Base-by-base conservation (phyloP, 1,140 invertebrate genomes). In the Lithobius niger region DNA sequence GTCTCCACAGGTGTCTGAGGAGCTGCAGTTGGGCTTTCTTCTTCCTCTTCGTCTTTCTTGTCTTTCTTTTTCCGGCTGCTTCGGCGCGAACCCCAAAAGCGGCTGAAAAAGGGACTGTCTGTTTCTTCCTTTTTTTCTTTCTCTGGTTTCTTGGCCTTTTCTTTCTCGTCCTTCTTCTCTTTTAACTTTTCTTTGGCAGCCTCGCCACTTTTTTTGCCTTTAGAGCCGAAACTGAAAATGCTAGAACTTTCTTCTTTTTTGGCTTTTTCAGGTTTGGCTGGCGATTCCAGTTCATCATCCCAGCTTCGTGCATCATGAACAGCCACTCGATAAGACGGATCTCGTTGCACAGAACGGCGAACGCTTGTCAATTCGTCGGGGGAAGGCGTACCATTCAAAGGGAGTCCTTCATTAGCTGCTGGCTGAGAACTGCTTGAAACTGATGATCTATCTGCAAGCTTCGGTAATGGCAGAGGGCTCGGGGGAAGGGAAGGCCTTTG, bases 21-120 rank as follows among this genome's bases (percentile, higher is more conserved):
- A 36, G 6, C 44, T 10, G 6, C 44, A 47, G 6, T 22, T 47
- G 6, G 6, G 10, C 22, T 22, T 47, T 47, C 44, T 22, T 47
- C 22, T 10, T 47, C 44, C 6, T 19, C 19, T 47, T 18, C 22
- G 6, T 47, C 44, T 13, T 26, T 27, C 25, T 50, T 50, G 10
- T 50, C 48, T 26, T 50, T 50, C 21, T 26, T 50, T 21, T 50
- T 50, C 27, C 27, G 25, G 24, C 27, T 50, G 48, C 21, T 50
- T 16, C 48, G 22, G 4, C 48, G 21, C 25, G 48, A 50, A 13
- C 48, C 25, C 48, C 48, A 50, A 10, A 50, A 50, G 6, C 48
- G 13, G 19, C 48, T 50, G 25, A 50, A 50, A 50, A 50, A 50
- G 6, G 48, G 48, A 50, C 48, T 50, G 3, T 50, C 48, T 3